Conservation (phyloP, 2,888 invertebrate genomes). For the Nezara viridula region DNA sequence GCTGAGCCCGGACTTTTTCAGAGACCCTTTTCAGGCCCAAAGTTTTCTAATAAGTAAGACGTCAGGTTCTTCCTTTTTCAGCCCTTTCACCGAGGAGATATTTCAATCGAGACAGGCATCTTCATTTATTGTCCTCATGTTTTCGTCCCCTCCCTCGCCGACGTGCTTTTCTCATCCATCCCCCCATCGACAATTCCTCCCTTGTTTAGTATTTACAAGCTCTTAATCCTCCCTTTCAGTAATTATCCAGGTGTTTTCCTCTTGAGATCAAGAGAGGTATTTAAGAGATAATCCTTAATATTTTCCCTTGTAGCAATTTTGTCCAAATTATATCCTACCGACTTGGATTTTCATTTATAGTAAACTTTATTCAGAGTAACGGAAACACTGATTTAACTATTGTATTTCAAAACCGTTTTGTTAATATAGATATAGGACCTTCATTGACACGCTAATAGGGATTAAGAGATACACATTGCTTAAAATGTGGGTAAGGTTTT, state of each 20-base stretch:
- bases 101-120: slow-evolving; percentile 2
- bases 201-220: background rate
- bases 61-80: background rate
- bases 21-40: background rate
- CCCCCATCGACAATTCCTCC: background rate
- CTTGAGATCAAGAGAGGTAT: background rate
- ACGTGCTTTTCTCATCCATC: background rate
- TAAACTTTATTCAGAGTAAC: background rate
- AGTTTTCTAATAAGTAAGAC: slow-evolving; percentile 8
- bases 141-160: background rate
- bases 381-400: no score
- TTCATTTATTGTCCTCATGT: slow-evolving; percentile 28
- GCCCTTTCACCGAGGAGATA: background rate
- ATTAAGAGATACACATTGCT: no score
- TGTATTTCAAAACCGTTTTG: no score
- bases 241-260: background rate
- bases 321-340: background rate
- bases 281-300: background rate
- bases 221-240: background rate
- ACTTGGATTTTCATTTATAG: background rate
- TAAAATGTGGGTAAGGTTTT: no score
- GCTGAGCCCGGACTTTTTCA: background rate
- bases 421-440: no score
- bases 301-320: background rate
- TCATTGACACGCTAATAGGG: no score